Evolutionary conservation across 2,797 vertebrate species (phyloP), one percentile per base, ranked within the genome.

Genomic region (Sebastes diploproa): DNA sequence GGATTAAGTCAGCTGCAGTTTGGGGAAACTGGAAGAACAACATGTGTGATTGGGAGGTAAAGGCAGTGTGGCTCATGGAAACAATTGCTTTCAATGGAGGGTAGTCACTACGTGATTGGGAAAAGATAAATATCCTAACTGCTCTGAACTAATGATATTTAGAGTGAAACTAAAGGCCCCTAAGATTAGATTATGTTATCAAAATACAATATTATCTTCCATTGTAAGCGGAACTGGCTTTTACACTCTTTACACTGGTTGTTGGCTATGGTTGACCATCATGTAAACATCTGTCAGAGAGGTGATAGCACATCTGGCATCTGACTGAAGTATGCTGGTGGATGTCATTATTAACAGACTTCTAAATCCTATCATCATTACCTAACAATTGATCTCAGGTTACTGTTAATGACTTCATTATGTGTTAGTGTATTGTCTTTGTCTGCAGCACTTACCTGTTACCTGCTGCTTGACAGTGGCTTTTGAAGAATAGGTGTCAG

Each of bases 311-410:
- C 63, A 82, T 88, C 75, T 78, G 84, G 72, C 68, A 61, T 70
- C 58, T 82, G 38, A 77, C 71, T 84, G 50, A 77, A 74, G 62
- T 58, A 68, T 80, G 66, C 75, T 85, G 63, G 68, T 85, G 58
- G 76, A 86, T 85, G 78, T 82, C 77, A 78, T 85, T 82, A 81
- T 81, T 38, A 88, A 66, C 75, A 78, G 83, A 54, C 70, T 76
- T 85, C 87, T 86, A 90, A 92, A 90, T 93, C 90, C 84, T 65
- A 79, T 93, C 88, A 88, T 66, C 80, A 84, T 84, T 71, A 80
- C 77, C 77, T 56, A 71, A 77, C 70, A 34, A 76, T 70, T 87
- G 63, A 84, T 89, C 84, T 89, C 83, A 23, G 66, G 60, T 86
- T 71, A 7, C 78, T 78, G 86, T 83, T 88, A 86, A 90, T 88